phyloP scores from a whole-genome alignment of 2,888 invertebrate genomes.

The Tipula vernalis region DNA sequence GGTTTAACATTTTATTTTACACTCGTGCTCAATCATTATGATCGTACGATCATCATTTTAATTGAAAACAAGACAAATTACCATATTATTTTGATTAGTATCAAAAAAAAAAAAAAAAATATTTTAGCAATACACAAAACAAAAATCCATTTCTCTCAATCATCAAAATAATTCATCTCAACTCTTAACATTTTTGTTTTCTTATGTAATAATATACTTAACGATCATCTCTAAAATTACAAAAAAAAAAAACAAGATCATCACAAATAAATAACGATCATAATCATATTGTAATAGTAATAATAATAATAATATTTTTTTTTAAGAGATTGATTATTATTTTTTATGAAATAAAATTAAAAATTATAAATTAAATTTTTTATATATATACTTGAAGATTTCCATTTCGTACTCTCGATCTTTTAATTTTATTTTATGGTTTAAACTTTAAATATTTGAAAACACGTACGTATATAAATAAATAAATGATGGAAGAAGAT shows the following conservation, averaged over 20 bases:
- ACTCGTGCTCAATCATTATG: background rate
- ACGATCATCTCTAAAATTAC: background rate
- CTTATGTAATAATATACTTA: background rate
- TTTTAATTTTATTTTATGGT: background rate
- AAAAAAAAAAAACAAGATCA: background rate
- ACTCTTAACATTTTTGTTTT: background rate
- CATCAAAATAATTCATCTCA: background rate
- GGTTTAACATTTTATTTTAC: background rate
- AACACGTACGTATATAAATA: background rate
- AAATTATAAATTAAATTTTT: slow-evolving; percentile 9
- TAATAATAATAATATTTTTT: background rate
- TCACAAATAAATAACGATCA: background rate
- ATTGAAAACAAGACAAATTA: background rate
- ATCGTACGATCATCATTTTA: background rate
- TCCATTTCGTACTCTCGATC: background rate
- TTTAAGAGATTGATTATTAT: slow-evolving; percentile 8
- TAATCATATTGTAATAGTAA: background rate
- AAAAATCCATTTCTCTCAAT: background rate
- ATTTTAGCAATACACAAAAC: background rate
- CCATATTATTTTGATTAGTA: background rate
- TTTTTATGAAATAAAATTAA: slow-evolving; percentile 7
- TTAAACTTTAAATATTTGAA: background rate
- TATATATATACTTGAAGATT: background rate
- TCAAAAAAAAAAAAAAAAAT: background rate
- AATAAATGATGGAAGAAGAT: background rate